phyloP scores from a whole-genome alignment of 2,888 invertebrate species.

The Dolichopus griseipennis region DNA sequence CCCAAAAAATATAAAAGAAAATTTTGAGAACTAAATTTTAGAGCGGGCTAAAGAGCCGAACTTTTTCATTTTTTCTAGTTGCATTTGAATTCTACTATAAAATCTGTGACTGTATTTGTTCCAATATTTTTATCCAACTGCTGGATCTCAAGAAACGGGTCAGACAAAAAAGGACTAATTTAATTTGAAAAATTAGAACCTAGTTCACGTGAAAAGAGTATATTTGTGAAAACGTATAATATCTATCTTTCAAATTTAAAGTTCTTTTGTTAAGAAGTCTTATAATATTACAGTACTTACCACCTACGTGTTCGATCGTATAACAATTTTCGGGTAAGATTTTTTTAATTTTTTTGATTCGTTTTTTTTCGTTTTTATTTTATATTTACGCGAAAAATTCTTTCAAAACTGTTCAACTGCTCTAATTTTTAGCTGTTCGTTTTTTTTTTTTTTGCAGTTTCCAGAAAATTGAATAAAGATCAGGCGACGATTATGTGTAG shows the following conservation, averaged over 20 bases:
- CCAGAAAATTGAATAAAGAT: not conserved
- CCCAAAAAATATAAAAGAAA: no score
- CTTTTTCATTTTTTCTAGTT: no score
- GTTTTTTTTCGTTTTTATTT: not conserved
- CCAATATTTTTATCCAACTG: no score
- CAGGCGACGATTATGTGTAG: not conserved
- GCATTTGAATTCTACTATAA: no score
- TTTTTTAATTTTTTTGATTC: not conserved
- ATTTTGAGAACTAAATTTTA: no score
- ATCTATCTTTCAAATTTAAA: not conserved
- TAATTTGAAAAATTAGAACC: no score
- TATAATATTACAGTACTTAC: slow-evolving; percentile 1
- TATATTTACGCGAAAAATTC: not conserved
- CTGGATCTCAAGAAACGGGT: no score
- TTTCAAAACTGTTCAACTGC: not conserved
- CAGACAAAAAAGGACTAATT: no score
- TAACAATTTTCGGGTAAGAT: not conserved
- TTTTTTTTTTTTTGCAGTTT: not conserved
- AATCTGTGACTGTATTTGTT: no score
- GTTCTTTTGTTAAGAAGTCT: not conserved
- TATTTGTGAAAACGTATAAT: no score
- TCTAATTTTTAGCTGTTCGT: not conserved
- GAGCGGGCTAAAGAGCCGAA: no score
- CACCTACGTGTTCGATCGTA: not conserved
- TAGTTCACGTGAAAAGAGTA: no score